Percentiles rank a stretch among this genome's conserved stretches.
Conservation (phyloP, 2,113 vertebrate genomes). For the Charina bottae region DNA sequence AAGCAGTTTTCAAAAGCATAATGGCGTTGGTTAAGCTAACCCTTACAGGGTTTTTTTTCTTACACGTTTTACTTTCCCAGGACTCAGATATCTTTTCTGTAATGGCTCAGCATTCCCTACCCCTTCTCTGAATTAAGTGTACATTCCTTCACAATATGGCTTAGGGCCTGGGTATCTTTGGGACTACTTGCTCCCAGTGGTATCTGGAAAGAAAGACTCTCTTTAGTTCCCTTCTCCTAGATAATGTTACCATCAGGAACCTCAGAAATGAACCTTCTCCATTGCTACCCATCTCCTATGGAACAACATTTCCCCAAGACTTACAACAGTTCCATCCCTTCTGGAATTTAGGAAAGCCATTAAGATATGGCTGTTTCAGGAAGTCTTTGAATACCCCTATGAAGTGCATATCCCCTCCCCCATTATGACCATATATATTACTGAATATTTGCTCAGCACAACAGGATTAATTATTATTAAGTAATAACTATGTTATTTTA, state of each 20-base stretch:
- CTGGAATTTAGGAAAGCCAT: neutral
- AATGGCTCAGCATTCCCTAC: too few species aligned
- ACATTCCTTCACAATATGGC: too few species aligned
- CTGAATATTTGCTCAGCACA: neutral
- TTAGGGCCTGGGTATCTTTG: neutral
- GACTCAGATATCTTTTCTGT: too few species aligned
- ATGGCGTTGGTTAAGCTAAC: too few species aligned
- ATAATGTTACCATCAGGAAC: neutral
- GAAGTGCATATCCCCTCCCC: neutral
- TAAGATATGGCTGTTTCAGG: neutral
- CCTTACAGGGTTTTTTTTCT: too few species aligned
- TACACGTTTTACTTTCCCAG: too few species aligned
- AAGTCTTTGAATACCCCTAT: neutral
- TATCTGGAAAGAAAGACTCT: neutral
- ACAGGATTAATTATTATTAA: neutral
- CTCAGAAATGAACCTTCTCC: neutral
- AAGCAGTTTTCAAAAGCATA: too few species aligned
- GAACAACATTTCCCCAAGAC: too few species aligned
- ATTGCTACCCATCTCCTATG: neutral
- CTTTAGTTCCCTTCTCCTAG: neutral
- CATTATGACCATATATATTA: neutral
- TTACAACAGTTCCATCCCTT: neutral
- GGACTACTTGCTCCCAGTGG: neutral
- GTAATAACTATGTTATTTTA: too few species aligned
- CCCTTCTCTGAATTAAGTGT: too few species aligned